Conservation (phyloP, 2,113 vertebrate species). For the Platichthys stellatus region DNA sequence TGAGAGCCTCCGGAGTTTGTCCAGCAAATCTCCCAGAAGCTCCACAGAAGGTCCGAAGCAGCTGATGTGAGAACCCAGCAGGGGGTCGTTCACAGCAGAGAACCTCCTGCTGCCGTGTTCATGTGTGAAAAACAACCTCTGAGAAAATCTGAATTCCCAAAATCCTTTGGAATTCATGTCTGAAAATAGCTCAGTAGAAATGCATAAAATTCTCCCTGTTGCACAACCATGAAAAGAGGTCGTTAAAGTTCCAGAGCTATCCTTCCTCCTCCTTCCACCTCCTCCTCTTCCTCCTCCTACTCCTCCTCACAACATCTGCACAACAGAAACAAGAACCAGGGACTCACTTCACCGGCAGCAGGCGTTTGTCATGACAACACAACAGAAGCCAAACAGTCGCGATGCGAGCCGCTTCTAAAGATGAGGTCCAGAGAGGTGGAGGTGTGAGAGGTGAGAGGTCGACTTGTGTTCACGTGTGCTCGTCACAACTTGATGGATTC, state of each 20-base stretch:
- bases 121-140: too few relatives aligned
- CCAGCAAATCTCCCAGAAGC: too few relatives aligned
- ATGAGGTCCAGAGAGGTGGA: conserved; percentile 16
- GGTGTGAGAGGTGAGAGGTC: conserved; percentile 12
- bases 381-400: background rate
- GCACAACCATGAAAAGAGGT: conserved; percentile 26
- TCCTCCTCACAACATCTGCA: conserved; percentile 55
- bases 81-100: too few relatives aligned
- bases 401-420: background rate
- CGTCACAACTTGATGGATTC: background rate
- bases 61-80: too few relatives aligned
- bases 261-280: conserved; percentile 34
- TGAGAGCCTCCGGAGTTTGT: too few relatives aligned
- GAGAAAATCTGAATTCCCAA: too few relatives aligned
- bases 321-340: conserved; percentile 8
- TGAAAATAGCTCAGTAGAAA: background rate
- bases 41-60: too few relatives aligned
- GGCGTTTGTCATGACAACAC: conserved; percentile 18
- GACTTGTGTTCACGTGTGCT: background rate
- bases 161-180: too few relatives aligned
- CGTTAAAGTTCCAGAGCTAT: conserved; percentile 2
- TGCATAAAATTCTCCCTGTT: background rate
- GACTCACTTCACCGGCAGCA: conserved; percentile 23
- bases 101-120: too few relatives aligned
- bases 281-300: conserved; percentile 18